Percentiles rank a stretch among this genome's conserved stretches.
Evolutionary conservation across 1,140 invertebrate species (phyloP).

Genomic region (Drosophila mauritiana): DNA sequence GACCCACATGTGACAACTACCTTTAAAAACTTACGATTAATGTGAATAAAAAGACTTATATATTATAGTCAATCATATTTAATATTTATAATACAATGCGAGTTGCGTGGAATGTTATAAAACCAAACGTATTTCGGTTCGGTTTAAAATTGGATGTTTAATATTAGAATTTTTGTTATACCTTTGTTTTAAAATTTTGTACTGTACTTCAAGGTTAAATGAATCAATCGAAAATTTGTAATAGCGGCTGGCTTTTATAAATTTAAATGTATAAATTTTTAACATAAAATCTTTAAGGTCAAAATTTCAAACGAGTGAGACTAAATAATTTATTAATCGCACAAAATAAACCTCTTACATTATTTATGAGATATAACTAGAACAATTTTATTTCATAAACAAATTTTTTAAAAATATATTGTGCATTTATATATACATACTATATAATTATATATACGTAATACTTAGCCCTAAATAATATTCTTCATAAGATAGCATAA

Average conservation of each 20-base stretch:
- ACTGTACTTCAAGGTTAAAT: constrained; percentile 1
- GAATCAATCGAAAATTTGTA: constrained; percentile 10
- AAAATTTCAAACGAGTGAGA: constrained; percentile 68
- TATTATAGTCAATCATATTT: constrained; percentile 62
- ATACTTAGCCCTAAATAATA: constrained; percentile 12
- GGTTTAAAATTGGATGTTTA: constrained; percentile 1
- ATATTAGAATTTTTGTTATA: constrained; percentile 9
- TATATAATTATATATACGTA: constrained; percentile 15
- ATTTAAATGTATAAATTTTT: constrained; percentile 25
- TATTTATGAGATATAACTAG: constrained; percentile 27
- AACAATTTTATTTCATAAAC: constrained; percentile 45
- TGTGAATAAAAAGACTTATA: constrained; percentile 80
- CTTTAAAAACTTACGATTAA: constrained; percentile 53
- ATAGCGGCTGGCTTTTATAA: constrained; percentile 21
- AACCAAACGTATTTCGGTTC: constrained; percentile 9
- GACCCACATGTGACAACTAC: constrained; percentile 33
- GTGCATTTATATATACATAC: constrained; percentile 16
- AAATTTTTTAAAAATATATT: constrained; percentile 9
- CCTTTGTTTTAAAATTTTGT: constrained; percentile 17
- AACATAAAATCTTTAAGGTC: constrained; percentile 23
- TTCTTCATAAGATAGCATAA: constrained; percentile 4
- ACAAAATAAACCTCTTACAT: constrained; percentile 40
- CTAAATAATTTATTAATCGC: constrained; percentile 50
- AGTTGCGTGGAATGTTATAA: constrained; percentile 39
- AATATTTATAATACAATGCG: constrained; percentile 36